Evolutionary conservation across 1,140 invertebrate species (phyloP).

Genomic region (Lordiphosa stackelbergi): DNA sequence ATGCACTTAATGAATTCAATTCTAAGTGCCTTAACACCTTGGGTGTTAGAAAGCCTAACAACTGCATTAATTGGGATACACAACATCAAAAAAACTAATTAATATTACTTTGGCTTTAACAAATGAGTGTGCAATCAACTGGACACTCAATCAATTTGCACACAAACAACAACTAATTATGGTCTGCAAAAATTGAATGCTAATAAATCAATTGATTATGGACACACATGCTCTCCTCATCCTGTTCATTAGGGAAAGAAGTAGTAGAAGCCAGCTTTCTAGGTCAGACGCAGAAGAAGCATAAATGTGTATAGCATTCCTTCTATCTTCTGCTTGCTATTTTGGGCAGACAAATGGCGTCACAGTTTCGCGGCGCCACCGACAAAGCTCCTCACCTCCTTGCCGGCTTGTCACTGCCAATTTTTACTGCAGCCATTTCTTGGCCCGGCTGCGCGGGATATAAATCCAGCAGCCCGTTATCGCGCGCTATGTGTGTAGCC

Average conservation of each 20-base stretch:
- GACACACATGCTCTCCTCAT: conserved; percentile 2
- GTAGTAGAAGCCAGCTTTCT: neutral
- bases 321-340: conserved; percentile 8
- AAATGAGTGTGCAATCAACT: conserved; percentile 9
- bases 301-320: conserved; percentile 11
- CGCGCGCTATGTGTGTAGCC: conserved; percentile 1
- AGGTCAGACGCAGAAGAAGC: conserved; percentile 14
- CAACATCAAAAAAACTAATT: conserved; percentile 5
- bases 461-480: conserved; percentile 17
- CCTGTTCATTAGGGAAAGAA: conserved; percentile 2
- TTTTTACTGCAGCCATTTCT: conserved; percentile 20
- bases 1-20: no score
- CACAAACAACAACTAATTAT: conserved; percentile 16
- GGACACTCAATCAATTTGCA: conserved; percentile 19
- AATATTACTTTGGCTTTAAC: conserved; percentile 1
- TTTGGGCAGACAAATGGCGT: conserved; percentile 23
- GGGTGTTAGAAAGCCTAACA: no score
- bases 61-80: no score
- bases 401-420: conserved; percentile 17
- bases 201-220: conserved; percentile 23
- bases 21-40: no score
- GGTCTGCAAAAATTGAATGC: conserved; percentile 14
- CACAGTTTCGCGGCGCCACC: conserved; percentile 17
- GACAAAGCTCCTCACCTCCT: neutral
- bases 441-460: conserved; percentile 7